Base-by-base conservation (phyloP, 2,888 invertebrate species). In the Drosophila infuscata region DNA sequence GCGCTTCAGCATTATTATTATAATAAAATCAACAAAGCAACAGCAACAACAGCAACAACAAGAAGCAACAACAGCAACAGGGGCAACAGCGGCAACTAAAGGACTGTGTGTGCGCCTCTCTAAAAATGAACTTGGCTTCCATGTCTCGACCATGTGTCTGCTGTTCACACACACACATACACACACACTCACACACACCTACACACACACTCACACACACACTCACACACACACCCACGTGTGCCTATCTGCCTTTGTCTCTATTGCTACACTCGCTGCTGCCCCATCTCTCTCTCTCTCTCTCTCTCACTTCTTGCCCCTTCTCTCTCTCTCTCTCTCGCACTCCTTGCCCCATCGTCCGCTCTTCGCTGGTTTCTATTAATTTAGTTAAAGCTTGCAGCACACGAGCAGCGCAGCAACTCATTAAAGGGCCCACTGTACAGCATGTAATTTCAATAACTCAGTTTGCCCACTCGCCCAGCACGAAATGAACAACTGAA, bases 401-500 rank as follows among this genome's bases (percentile, higher is more conserved):
- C 64, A 32, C 9, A n/a, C 32, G 20, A 17, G 64, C 49, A 17
- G 64, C 49, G 46, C 20, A 43, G 53, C 77, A 81, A 64, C 79
- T 78, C 64, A 78, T 78, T 78, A 81, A 81, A 78, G 79, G 46
- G 62, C 25, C 36, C 48, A 56, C n/a, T 36, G 53, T 65, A 48
- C 59, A 75, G 70, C 69, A 60, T 74, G 82, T 70, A 89, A 84
- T 83, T 83, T 89, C 83, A 83, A 83, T 83, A 83, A 84, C 76
- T 79, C 67, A 79, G 65, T 71, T 77, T 68, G 59, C 60, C 68
- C 65, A 73, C 58, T 73, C 74, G 67, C 71, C 48, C 79, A 53
- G 65, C 38, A 11, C 41, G 20, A 9, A 64, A 41, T n/a, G 49
- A 36, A 17, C 17, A 35, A 29, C 36, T 17, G 12, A 36, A 38